Conservation (phyloP, 2,797 vertebrate species). For the Tachyglossus aculeatus region DNA sequence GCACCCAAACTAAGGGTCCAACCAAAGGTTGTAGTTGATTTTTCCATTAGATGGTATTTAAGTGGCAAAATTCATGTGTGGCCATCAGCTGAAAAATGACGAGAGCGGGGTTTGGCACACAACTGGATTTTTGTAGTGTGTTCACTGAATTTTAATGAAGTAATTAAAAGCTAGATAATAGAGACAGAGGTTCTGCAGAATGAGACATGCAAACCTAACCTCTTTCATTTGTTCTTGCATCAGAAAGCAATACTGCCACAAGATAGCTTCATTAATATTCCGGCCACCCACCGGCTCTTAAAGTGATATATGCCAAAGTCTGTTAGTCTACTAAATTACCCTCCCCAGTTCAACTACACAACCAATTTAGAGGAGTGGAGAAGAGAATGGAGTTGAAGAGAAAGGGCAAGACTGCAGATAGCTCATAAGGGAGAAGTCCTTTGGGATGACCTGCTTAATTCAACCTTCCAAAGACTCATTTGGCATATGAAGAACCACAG, state of each 20-base stretch:
- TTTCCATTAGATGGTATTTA: conserved; percentile 35
- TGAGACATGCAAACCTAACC: conserved; percentile 38
- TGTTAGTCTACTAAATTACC: conserved; percentile 60
- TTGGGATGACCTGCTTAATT: neutral
- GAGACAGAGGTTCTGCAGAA: conserved; percentile 47
- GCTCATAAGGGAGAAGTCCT: neutral
- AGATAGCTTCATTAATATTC: conserved; percentile 54
- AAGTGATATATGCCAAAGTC: conserved; percentile 55
- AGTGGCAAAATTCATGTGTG: conserved; percentile 36
- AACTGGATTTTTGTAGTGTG: conserved; percentile 38
- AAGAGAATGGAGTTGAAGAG: neutral
- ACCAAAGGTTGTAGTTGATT: too few relatives aligned
- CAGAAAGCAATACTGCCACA: conserved; percentile 52
- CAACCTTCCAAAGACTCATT: conserved; percentile 11
- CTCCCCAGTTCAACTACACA: neutral
- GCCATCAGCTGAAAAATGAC: conserved; percentile 58
- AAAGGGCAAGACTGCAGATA: conserved; percentile 3
- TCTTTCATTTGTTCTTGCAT: conserved; percentile 52
- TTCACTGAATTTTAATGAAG: conserved; percentile 61
- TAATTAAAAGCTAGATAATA: conserved; percentile 62
- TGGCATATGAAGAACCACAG: neutral
- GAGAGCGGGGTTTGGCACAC: conserved; percentile 49
- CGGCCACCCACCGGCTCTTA: conserved; percentile 35
- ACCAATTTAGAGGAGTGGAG: neutral
- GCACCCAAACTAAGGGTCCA: neutral